Percentiles rank a stretch among this genome's conserved stretches.
Conservation (phyloP, 2,113 vertebrate species). For the Notiomystis cincta region DNA sequence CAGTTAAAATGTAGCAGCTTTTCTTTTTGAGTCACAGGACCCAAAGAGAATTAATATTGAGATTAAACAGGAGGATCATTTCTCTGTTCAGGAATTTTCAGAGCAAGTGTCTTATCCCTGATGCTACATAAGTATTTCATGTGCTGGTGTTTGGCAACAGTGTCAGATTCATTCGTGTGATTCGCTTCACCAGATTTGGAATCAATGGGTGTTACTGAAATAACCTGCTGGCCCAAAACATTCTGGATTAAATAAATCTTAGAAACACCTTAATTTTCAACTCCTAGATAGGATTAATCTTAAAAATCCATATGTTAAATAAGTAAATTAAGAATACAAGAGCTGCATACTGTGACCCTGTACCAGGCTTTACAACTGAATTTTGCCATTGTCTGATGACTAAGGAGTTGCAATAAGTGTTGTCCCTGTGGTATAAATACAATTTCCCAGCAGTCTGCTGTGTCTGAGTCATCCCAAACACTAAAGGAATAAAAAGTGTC, state of each 20-base stretch:
- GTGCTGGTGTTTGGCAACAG: conserved; percentile 20
- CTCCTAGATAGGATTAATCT: not conserved
- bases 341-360: not conserved
- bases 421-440: conserved; percentile 14
- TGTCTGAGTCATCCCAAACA: conserved; percentile 43
- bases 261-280: not conserved
- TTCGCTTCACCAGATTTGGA: conserved; percentile 17
- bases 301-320: not conserved
- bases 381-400: not conserved
- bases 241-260: not conserved
- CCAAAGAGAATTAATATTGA: not conserved
- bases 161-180: not conserved
- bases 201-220: conserved; percentile 6
- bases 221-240: not conserved
- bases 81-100: conserved; percentile 27
- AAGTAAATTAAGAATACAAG: not conserved
- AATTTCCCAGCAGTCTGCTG: conserved; percentile 19
- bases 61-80: not conserved
- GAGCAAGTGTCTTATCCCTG: conserved; percentile 12
- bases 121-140: conserved; percentile 30
- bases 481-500: not conserved
- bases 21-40: not conserved
- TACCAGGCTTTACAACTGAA: not conserved
- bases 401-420: conserved; percentile 30
- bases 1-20: not conserved